Base-by-base conservation (phyloP, 2,113 vertebrate species). In the Melanerpes formicivorus region DNA sequence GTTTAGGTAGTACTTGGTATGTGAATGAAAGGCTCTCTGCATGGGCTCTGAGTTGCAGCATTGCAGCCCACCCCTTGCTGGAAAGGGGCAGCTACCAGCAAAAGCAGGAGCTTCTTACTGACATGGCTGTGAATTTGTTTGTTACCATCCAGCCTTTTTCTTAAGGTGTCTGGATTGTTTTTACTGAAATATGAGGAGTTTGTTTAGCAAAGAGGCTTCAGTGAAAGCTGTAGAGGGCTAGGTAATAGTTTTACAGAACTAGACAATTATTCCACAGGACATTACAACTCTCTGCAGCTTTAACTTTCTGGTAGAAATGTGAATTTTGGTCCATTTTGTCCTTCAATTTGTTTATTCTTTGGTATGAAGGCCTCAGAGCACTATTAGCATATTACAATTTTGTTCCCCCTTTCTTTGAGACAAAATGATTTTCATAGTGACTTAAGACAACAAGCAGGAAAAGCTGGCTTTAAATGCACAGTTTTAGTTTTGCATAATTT, bases 321-420 rank as follows among this genome's bases (percentile, higher is more conserved):
- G 14, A 27, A 23, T 85, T 96, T 92, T 25, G 6, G 29, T 90
- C 34, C 42, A 15, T 2, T 62, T 84, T 55, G n/a, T 62, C 42
- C 17, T 44, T 84, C 18, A 12, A n/a, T 46, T 78, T 34, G 7
- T 66, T 88, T 72, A 13, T 90, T 83, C 30, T 23, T 69, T 46
- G 22, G 11, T 21, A 6, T 50, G 40, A 59, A 74, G 60, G n/a
- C 60, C 58, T 88, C 5, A 5, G 48, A 92, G 54, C 46, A 11
- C 32, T 74, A 6, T 6, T 34, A 22, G 27, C 11, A 1, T n/a
- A 1, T 48, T 8, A 2, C 1, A 27, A 2, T 8, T 18, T 34
- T n/a, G 56, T 74, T 70, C 78, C 59, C 40, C 2, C 2, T 80
- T 72, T n/a, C 32, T 6, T 29, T 62, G 52, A 29, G 52, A 5